Evolutionary conservation across 1,140 invertebrate genomes (phyloP).

Genomic region (Drosophila setifemur): DNA sequence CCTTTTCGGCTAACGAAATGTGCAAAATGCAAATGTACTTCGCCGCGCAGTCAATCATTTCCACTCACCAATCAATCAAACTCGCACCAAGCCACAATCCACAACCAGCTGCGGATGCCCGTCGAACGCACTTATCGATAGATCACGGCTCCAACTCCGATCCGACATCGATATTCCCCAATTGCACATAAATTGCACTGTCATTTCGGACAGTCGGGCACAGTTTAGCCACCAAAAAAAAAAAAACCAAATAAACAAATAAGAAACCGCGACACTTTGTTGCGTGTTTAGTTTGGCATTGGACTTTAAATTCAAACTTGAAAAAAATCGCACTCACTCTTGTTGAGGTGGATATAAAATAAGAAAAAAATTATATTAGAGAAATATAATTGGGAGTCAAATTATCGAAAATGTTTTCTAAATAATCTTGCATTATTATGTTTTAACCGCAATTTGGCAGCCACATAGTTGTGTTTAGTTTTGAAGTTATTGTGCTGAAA

Average conservation of each 20-base stretch:
- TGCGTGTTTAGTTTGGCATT: background rate
- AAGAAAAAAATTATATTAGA: too few relatives aligned
- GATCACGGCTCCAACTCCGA: conserved; percentile 24
- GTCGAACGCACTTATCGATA: conserved; percentile 27
- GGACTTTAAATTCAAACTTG: background rate
- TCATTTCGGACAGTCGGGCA: conserved; percentile 4
- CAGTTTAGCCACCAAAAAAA: conserved; percentile 18
- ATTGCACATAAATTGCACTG: conserved; percentile 51
- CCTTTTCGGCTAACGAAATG: conserved; percentile 35
- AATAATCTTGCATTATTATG: too few relatives aligned
- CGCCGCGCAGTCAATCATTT: conserved; percentile 30
- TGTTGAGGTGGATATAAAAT: too few relatives aligned
- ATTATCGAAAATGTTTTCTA: too few relatives aligned
- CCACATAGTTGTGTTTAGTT: too few relatives aligned
- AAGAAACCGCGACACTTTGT: background rate
- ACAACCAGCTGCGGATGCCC: conserved; percentile 14
- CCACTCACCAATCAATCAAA: conserved; percentile 54
- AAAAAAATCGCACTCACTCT: too few relatives aligned
- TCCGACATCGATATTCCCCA: conserved; percentile 45
- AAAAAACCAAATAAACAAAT: conserved; percentile 7
- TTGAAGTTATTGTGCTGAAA: too few relatives aligned
- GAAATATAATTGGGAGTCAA: too few relatives aligned
- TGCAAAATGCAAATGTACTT: conserved; percentile 48
- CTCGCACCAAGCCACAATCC: conserved; percentile 18
- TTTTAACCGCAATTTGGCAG: too few relatives aligned